A percentile compares a stretch with the other conserved stretches of the same genome.
These are phyloP conservation scores for Homarus americanus DNA, from an alignment of 1,140 invertebrate genomes.

Conservation along the genomic window DNA sequence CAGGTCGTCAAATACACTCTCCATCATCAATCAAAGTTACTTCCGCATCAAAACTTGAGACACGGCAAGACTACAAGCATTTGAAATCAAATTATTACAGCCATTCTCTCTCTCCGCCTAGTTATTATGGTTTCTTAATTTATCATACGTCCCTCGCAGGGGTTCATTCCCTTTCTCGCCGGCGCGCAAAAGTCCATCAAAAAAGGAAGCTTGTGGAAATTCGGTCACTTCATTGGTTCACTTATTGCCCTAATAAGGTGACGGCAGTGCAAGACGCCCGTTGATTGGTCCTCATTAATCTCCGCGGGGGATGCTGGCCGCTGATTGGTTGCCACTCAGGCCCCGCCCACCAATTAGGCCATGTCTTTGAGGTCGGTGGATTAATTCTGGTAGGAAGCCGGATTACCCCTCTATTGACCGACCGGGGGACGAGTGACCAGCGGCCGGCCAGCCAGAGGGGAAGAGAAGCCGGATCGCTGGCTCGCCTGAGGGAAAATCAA, in stretches of 20 bases:
- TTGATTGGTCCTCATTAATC: slow-evolving; percentile 69
- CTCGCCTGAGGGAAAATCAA: slow-evolving; percentile 66
- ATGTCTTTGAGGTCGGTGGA: slow-evolving; percentile 66
- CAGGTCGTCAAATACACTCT: slow-evolving; percentile 24
- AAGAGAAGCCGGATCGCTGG: slow-evolving; percentile 60
- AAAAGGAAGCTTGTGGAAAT: slow-evolving; percentile 49
- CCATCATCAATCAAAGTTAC: slow-evolving; percentile 56
- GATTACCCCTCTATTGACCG: slow-evolving; percentile 68
- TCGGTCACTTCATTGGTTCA: slow-evolving; percentile 63
- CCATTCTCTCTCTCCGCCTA: neutral
- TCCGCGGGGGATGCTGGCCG: slow-evolving; percentile 27
- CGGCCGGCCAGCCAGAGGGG: slow-evolving; percentile 48
- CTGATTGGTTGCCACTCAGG: slow-evolving; percentile 59
- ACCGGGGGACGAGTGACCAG: slow-evolving; percentile 46
- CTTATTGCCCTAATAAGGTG: slow-evolving; percentile 70
- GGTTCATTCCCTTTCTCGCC: neutral
- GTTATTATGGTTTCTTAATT: slow-evolving; percentile 38
- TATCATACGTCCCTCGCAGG: neutral
- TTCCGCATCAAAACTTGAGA: slow-evolving; percentile 48
- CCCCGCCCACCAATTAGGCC: slow-evolving; percentile 66
- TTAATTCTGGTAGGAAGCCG: slow-evolving; percentile 68
- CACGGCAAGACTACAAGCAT: slow-evolving; percentile 18
- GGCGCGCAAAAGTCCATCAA: slow-evolving; percentile 48
- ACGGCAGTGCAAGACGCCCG: slow-evolving; percentile 57
- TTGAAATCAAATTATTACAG: neutral